A percentile compares a stretch with the other conserved stretches of the same genome.
Evolutionary conservation across 2,797 vertebrate genomes (phyloP).

Genomic region (Enoplosus armatus): DNA sequence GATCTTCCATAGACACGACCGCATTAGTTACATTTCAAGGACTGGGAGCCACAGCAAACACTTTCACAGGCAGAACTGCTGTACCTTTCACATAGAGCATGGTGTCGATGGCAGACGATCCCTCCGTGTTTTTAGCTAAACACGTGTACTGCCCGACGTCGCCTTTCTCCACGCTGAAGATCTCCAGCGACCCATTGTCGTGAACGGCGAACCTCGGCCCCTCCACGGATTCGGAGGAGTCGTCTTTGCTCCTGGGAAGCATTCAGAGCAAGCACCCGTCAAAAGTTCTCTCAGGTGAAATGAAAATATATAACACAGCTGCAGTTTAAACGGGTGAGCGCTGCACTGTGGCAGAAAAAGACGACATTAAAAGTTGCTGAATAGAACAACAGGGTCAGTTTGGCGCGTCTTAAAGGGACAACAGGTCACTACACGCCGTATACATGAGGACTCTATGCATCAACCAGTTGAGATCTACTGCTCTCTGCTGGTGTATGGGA

Average conservation of each 20-base stretch:
- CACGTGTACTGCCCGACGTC: constrained; percentile 92
- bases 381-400: constrained; percentile 15
- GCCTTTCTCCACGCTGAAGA: constrained; percentile 81
- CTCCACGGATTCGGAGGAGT: constrained; percentile 84
- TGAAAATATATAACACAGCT: constrained; percentile 8
- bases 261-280: constrained; percentile 18
- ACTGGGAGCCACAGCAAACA: constrained; percentile 12
- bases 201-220: constrained; percentile 80
- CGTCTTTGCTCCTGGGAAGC: constrained; percentile 88
- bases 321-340: constrained; percentile 3
- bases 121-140: constrained; percentile 90
- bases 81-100: constrained; percentile 93
- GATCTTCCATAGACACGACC: constrained; percentile 83
- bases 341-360: neutral
- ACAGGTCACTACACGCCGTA: neutral
- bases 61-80: constrained; percentile 2
- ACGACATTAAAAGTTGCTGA: constrained; percentile 25
- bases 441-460: neutral
- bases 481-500: constrained; percentile 76
- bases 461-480: constrained; percentile 72
- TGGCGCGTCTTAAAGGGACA: constrained; percentile 20
- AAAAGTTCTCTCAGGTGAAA: neutral
- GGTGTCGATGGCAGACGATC: constrained; percentile 87
- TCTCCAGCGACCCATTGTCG: constrained; percentile 91
- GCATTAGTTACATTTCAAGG: constrained; percentile 59